phyloP scores from a whole-genome alignment of 2,888 invertebrate genomes.

The Biston stratarius region DNA sequence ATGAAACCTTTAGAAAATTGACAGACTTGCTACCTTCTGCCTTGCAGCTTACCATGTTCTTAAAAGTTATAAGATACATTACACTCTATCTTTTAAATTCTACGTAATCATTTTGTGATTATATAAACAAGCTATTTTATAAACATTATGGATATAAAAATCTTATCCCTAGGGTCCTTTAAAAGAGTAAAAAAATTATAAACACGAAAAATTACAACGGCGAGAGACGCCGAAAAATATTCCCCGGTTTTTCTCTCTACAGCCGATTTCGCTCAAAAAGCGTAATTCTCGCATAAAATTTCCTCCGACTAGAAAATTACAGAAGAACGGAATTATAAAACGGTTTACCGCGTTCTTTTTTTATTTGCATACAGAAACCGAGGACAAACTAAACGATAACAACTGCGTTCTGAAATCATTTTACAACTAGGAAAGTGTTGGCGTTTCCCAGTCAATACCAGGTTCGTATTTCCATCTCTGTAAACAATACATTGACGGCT shows the following conservation, averaged over 20 bases:
- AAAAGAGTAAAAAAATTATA: conserved; percentile 29
- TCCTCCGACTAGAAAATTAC: conserved; percentile 45
- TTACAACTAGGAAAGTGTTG: conserved; percentile 66
- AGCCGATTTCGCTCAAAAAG: conserved; percentile 37
- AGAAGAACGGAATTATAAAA: conserved; percentile 52
- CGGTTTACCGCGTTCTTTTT: conserved; percentile 51
- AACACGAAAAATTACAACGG: conserved; percentile 36
- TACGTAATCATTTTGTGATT: background rate
- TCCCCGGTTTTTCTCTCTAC: conserved; percentile 29
- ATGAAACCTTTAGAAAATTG: too few species aligned
- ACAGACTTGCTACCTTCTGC: too few species aligned
- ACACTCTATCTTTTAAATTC: too few species aligned
- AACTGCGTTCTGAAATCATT: conserved; percentile 66
- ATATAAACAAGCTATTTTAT: conserved; percentile 15
- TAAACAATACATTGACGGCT: conserved; percentile 64
- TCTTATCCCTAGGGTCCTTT: conserved; percentile 6
- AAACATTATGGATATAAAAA: conserved; percentile 12
- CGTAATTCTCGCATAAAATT: conserved; percentile 39
- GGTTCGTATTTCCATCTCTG: conserved; percentile 58
- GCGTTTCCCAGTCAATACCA: conserved; percentile 65
- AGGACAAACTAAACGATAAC: conserved; percentile 64
- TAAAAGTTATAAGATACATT: background rate
- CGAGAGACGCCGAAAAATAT: conserved; percentile 35
- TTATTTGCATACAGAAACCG: conserved; percentile 59
- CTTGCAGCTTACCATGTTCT: background rate